Base-by-base conservation (phyloP, 2,888 invertebrate species). In the Timema cristinae region DNA sequence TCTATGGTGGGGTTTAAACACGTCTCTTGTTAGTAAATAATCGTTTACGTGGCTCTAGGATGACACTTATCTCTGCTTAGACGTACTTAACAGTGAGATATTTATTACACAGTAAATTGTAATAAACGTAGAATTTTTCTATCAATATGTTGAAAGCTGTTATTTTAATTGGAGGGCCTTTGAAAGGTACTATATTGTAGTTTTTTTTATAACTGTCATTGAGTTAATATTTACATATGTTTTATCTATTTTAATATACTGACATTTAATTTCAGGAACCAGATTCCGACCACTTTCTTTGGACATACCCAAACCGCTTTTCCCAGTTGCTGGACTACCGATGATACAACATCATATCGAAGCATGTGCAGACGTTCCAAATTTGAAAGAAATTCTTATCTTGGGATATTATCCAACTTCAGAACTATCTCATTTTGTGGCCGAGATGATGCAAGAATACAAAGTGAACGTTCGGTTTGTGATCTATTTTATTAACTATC, bases 311-410 rank as follows among this genome's bases (percentile, higher is more conserved):
- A 99, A 99, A 82, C 98, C 98, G 0, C 82, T 99, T 15, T 99
- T 99, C 82, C 98, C 98, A 0, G 92, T 99, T 13, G 99, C 97
- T 69, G 99, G 99, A 0, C 84, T 95, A 59, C 98, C 98, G 0
- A 87, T 98, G 74, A 94, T 99, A 73, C 97, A 98, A 80, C 98
- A 99, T 81, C 97, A 98, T 79, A 96, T 99, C 69, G 96, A 97
- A 82, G 96, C 98, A 67, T 97, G 97, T 79, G 86, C 87, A 50
- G 86, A 89, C 81, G 84, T 98, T 47, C 84, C 89, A 47, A 89
- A 90, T 72, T 86, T 98, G 76, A 91, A 90, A 79, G 98, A 99
- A 85, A 93, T 99, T 70, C 85, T 98, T 9, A 88, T 99, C 70
- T 92, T 99, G 74, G 99, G 99, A 0, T 97, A 94, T 63, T 98